Base-by-base conservation (phyloP, 2,888 invertebrate genomes). In the Baronia brevicornis region DNA sequence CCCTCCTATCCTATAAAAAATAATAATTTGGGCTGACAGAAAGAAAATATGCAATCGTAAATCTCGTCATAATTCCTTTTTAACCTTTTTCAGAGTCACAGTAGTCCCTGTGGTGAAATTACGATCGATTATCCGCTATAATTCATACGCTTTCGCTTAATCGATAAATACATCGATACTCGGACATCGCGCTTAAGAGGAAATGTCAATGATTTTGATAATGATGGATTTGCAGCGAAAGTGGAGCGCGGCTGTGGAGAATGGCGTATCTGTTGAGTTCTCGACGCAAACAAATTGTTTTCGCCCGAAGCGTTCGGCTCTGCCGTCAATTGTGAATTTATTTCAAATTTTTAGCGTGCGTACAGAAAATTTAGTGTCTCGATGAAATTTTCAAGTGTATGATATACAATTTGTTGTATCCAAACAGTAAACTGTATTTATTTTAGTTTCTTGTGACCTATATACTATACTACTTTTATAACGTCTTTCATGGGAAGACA, bases 1-100 rank as follows among this genome's bases (percentile, higher is more conserved):
- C n/a, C n/a, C n/a, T n/a, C n/a, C n/a, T n/a, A n/a, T n/a, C n/a
- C n/a, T n/a, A n/a, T n/a, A n/a, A n/a, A n/a, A n/a, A n/a, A n/a
- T n/a, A n/a, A n/a, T n/a, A 49, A 50, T 47, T 44, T 50, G 33
- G 39, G 38, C 43, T 54, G 66, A 66, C 58, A 25, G 25, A 27
- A 50, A 51, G 50, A 51, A 70, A 71, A 72, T 71, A 66, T 57
- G 48, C 41, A 53, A 53, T 42, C 48, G 66, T 74, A 71, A 73
- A 74, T 74, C 67, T 64, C 54, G 39, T 46, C 51, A 52, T 62
- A 67, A 71, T 67, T 60, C 56, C 38, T 43, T 52, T 46, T 57
- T 63, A 63, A 68, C 69, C 64, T 67, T 68, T 66, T n/a, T n/a
- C n/a, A n/a, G n/a, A n/a, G n/a, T n/a, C 39, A 34, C 39, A 37